These are phyloP conservation scores for Alcis repandata DNA, from an alignment of 2,888 invertebrate genomes.

Conservation along the genomic window DNA sequence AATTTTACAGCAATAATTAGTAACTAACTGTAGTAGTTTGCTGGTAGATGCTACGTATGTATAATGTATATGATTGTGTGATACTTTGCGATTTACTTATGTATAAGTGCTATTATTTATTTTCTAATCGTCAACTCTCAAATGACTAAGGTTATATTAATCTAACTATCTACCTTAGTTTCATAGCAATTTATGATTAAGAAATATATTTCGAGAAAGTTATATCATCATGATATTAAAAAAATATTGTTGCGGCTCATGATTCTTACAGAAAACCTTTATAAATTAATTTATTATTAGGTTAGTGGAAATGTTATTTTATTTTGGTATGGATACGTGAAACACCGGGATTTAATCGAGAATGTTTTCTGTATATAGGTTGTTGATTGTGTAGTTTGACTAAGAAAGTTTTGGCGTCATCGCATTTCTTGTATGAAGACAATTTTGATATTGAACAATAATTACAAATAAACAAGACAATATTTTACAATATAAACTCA, in stretches of 20 bases:
- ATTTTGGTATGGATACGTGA: conserved; percentile 65
- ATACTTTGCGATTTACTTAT: conserved; percentile 77
- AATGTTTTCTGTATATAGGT: conserved; percentile 59
- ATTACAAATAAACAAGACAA: not conserved
- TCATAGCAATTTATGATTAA: conserved; percentile 61
- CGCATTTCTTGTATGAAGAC: conserved; percentile 16
- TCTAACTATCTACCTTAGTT: conserved; percentile 34
- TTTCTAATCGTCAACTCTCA: conserved; percentile 59
- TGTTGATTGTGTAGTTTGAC: conserved; percentile 57
- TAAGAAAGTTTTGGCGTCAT: conserved; percentile 54
- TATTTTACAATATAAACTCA: no score
- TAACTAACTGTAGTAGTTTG: conserved; percentile 80
- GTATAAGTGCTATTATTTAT: conserved; percentile 45
- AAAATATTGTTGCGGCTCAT: conserved; percentile 76
- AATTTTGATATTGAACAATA: not conserved
- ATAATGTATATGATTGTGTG: conserved; percentile 74
- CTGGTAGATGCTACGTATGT: conserved; percentile 80
- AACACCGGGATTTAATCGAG: conserved; percentile 65
- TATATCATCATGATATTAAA: conserved; percentile 83
- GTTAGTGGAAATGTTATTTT: conserved; percentile 66
- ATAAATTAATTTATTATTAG: conserved; percentile 75
- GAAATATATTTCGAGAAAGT: conserved; percentile 65
- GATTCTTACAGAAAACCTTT: conserved; percentile 58
- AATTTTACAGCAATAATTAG: conserved; percentile 85
- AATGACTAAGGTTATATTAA: conserved; percentile 44